phyloP scores from a whole-genome alignment of 37 sponge, comb jelly and placozoan genomes.

The Chondrosia reniformis region DNA sequence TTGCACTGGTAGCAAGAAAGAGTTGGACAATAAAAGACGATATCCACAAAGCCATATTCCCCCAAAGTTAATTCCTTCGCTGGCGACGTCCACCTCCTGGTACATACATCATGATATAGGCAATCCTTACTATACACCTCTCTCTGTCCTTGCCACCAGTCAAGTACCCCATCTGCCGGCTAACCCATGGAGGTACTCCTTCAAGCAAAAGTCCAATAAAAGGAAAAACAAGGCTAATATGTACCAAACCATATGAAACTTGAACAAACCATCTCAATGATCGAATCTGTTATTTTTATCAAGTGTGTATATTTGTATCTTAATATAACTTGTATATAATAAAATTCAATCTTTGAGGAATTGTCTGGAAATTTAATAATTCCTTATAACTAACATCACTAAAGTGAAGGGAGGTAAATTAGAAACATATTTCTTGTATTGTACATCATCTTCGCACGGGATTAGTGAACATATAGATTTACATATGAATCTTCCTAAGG shows the following conservation, averaged over 20 bases:
- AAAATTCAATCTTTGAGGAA: no score
- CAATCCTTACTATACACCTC: slow-evolving; percentile 32
- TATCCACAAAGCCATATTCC: slow-evolving; percentile 2
- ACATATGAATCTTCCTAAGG: no score
- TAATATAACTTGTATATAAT: no score
- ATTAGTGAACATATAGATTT: no score
- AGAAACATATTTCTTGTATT: no score
- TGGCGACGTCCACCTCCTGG: slow-evolving; percentile 8
- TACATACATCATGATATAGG: background rate
- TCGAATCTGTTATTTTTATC: no score
- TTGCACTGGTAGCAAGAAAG: no score
- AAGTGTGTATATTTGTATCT: no score
- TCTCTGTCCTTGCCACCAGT: slow-evolving; percentile 46
- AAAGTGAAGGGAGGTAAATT: no score
- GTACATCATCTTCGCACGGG: no score
- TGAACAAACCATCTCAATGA: background rate
- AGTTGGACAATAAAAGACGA: background rate
- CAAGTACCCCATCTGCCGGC: slow-evolving; percentile 38
- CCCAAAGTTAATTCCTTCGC: background rate
- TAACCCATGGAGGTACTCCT: slow-evolving; percentile 63
- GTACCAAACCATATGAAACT: background rate
- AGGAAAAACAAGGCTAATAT: background rate
- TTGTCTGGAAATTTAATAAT: no score
- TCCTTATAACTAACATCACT: no score
- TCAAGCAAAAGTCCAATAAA: slow-evolving; percentile 9